Base-by-base conservation (phyloP, 2,888 invertebrate genomes). In the Incurvaria masculella region DNA sequence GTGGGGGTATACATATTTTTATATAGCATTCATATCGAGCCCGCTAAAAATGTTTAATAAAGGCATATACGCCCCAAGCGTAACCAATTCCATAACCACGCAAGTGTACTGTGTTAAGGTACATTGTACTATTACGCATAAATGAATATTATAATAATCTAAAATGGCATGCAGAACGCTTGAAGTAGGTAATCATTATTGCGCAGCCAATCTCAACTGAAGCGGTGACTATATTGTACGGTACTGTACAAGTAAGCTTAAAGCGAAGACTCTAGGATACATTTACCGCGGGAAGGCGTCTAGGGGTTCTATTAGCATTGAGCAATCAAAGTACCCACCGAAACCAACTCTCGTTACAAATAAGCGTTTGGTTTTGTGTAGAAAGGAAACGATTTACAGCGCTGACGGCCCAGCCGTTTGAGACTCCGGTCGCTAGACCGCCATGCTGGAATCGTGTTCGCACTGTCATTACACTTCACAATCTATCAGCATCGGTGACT, bases 101-200 rank as follows among this genome's bases (percentile, higher is more conserved):
- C 64, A 69, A 69, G 68, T 64, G 61, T 33, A 33, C 33, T 33
- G 70, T 73, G 75, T 73, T 74, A 74, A 70, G 61, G 61, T 68
- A 72, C 69, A 72, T 72, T 68, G 72, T 72, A 70, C 74, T 78
- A 78, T 71, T n/a, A 76, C 75, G 73, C 73, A 75, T 72, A 71
- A 68, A 78, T 76, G 75, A 72, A 74, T 75, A 76, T 71, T n/a
- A 75, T 72, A 72, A 68, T 69, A 45, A 73, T 78, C 78, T 78
- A 78, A 14, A 78, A 73, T 75, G 75, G 75, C 76, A 78, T 78
- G 76, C 76, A 78, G 78, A 78, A 78, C 75, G 76, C 75, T 76
- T 78, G 78, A 75, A 76, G 74, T n/a, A n/a, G n/a, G n/a, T 78
- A 75, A 76, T 78, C 76, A 78, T 75, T 75, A 78, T 79, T 76